phyloP scores from a whole-genome alignment of 1,140 invertebrate genomes.

The Glossosoma conforme region DNA sequence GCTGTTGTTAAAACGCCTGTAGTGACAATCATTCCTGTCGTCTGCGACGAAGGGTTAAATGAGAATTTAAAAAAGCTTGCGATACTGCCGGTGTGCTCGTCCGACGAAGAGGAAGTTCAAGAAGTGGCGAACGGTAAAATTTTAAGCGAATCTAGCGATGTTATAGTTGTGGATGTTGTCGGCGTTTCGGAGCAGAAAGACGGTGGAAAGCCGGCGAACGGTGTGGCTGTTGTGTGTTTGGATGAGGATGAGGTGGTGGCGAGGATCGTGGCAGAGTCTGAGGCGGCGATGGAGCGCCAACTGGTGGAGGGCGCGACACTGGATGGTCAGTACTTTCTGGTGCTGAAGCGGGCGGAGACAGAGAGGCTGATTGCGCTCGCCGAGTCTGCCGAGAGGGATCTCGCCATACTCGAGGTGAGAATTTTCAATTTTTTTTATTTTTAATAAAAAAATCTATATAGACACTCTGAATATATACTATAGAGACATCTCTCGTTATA shows the following conservation, averaged over 20 bases:
- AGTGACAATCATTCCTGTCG: conserved; percentile 26
- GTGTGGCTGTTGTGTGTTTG: not conserved
- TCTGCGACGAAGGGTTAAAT: conserved; percentile 6
- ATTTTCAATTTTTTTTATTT: not conserved
- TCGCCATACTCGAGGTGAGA: conserved; percentile 51
- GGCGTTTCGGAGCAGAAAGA: conserved; percentile 17
- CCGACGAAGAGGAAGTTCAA: not conserved
- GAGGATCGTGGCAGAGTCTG: not conserved
- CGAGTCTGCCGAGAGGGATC: conserved; percentile 60
- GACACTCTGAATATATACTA: too few species aligned
- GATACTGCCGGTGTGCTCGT: conserved; percentile 1
- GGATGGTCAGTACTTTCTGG: conserved; percentile 72
- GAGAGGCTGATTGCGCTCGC: conserved; percentile 63
- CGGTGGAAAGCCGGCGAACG: not conserved
- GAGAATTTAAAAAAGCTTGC: not conserved
- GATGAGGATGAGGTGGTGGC: not conserved
- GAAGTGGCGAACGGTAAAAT: not conserved
- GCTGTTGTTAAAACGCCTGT: not conserved
- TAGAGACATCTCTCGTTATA: too few species aligned
- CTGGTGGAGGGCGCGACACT: conserved; percentile 38
- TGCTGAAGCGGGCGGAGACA: conserved; percentile 69
- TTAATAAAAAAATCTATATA: too few species aligned
- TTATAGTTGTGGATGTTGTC: not conserved
- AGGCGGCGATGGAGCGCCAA: conserved; percentile 31
- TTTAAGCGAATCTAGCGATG: not conserved